phyloP scores from a whole-genome alignment of 1,140 invertebrate species.

The Watersipora subatra region DNA sequence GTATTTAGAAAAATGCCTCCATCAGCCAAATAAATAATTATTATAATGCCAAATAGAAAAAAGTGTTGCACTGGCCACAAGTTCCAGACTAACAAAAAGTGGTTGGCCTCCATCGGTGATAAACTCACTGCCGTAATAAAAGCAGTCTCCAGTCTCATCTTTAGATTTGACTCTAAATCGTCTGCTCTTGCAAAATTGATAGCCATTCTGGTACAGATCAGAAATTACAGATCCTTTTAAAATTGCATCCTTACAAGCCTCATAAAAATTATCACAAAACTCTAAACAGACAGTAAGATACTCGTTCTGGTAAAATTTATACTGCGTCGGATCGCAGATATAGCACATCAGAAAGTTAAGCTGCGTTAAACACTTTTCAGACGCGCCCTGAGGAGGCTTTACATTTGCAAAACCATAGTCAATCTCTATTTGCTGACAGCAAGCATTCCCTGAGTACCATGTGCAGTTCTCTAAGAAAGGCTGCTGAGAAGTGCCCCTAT shows the following conservation, averaged over 20 bases:
- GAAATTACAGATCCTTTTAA: slow-evolving; percentile 32
- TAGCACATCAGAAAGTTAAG: slow-evolving; percentile 42
- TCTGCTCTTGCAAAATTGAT: slow-evolving; percentile 31
- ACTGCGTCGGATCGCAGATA: slow-evolving; percentile 37
- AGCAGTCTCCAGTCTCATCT: slow-evolving; percentile 23
- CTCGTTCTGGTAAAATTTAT: slow-evolving; percentile 32
- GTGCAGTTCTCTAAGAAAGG: slow-evolving; percentile 38
- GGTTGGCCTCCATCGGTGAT: slow-evolving; percentile 14
- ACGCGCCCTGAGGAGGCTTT: slow-evolving; percentile 36
- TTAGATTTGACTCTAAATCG: slow-evolving; percentile 24
- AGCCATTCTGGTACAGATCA: slow-evolving; percentile 31
- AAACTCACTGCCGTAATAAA: slow-evolving; percentile 25
- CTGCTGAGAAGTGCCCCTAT: slow-evolving; percentile 35
- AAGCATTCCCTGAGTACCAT: slow-evolving; percentile 37
- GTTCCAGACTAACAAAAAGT: too few relatives aligned
- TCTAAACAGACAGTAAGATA: slow-evolving; percentile 34
- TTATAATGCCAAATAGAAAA: too few relatives aligned
- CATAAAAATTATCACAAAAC: slow-evolving; percentile 32
- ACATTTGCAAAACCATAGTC: slow-evolving; percentile 35
- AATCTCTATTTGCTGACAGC: slow-evolving; percentile 39
- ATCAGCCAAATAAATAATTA: too few relatives aligned
- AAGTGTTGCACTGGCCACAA: too few relatives aligned
- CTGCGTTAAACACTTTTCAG: slow-evolving; percentile 29
- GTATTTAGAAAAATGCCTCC: too few relatives aligned
- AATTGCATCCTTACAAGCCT: slow-evolving; percentile 18